Conservation (phyloP, 2,888 invertebrate genomes). For the Pherbina coryleti region DNA sequence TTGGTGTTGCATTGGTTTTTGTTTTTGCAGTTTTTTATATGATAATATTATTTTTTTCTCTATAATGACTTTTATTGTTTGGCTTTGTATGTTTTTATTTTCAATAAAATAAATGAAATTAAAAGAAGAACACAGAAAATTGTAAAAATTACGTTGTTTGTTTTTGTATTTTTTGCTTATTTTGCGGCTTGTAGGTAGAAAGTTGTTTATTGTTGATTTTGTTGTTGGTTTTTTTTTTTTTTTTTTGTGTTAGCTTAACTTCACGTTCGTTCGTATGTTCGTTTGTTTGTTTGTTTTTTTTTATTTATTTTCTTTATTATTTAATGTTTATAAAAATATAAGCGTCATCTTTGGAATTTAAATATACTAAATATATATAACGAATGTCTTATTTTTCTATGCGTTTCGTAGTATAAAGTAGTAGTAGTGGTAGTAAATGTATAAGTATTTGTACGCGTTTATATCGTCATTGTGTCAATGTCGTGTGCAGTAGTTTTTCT, state of each 20-base stretch:
- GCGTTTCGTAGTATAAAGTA: slow-evolving; percentile 14
- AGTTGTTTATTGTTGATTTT: slow-evolving; percentile 36
- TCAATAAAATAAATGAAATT: not conserved
- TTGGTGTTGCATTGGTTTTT: not conserved
- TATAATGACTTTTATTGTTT: not conserved
- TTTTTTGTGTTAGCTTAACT: slow-evolving; percentile 17
- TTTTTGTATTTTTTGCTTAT: slow-evolving; percentile 26
- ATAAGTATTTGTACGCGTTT: slow-evolving; percentile 31
- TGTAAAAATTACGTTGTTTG: not conserved
- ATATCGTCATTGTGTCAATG: slow-evolving; percentile 33
- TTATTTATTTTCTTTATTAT: slow-evolving; percentile 22
- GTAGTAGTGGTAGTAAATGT: slow-evolving; percentile 29
- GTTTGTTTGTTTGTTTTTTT: not conserved
- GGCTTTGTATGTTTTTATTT: not conserved
- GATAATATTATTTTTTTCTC: not conserved
- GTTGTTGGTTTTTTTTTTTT: slow-evolving; percentile 29
- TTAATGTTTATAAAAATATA: slow-evolving; percentile 42
- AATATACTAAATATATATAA: slow-evolving; percentile 30
- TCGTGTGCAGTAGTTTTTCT: not conserved
- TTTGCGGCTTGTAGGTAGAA: slow-evolving; percentile 44
- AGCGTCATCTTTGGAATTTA: slow-evolving; percentile 44
- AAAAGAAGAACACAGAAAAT: not conserved
- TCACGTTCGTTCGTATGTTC: slow-evolving; percentile 15
- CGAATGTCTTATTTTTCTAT: slow-evolving; percentile 28
- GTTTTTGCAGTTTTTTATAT: not conserved